Evolutionary conservation across 2,888 invertebrate species (phyloP).

Genomic region (Mystacides longicornis): DNA sequence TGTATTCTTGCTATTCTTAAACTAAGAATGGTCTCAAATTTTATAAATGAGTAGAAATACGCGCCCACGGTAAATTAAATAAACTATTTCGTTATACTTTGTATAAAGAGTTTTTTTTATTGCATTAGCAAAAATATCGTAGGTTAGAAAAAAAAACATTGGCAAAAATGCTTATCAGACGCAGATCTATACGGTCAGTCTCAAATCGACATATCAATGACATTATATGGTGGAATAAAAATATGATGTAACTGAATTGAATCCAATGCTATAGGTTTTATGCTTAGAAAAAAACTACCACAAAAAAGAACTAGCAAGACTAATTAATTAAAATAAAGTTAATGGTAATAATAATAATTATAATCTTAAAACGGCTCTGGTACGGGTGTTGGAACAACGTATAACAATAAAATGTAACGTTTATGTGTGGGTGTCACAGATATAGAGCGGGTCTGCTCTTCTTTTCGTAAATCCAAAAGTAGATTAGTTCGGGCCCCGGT

Average conservation of each 20-base stretch:
- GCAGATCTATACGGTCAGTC: neutral
- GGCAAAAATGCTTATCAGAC: neutral
- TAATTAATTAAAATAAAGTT: neutral
- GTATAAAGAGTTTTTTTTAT: too few species aligned
- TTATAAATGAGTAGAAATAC: too few species aligned
- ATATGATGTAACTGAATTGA: neutral
- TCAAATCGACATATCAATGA: neutral
- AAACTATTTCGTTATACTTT: too few species aligned
- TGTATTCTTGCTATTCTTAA: too few species aligned
- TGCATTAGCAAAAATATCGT: neutral
- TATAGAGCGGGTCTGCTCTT: constrained; percentile 22
- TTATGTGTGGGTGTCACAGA: constrained; percentile 25
- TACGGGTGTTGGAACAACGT: neutral
- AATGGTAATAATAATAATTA: too few species aligned
- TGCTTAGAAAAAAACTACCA: neutral
- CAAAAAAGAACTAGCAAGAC: neutral
- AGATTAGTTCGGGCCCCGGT: neutral
- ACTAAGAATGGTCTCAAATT: too few species aligned
- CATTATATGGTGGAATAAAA: neutral
- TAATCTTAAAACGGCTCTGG: neutral
- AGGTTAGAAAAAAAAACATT: neutral
- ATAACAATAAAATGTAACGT: constrained; percentile 24
- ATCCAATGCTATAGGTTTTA: neutral
- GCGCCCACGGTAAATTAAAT: too few species aligned
- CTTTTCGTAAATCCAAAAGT: constrained; percentile 6